Evolutionary conservation across 2,888 invertebrate genomes (phyloP), one percentile per base, ranked within the genome.

Genomic region (Macroteleia sp.): DNA sequence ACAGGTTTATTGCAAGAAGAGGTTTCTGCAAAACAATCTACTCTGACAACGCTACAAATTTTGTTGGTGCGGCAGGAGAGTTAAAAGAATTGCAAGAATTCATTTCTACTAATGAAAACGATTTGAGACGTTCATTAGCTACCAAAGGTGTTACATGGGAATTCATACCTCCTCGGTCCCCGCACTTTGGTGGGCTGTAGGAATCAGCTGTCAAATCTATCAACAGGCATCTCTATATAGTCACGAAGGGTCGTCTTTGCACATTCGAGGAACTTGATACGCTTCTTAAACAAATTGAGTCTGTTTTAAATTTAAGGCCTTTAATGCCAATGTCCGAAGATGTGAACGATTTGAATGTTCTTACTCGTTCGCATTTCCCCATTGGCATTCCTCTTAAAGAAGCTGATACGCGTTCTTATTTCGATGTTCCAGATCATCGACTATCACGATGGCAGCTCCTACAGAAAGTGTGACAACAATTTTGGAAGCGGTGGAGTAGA

Each of bases 351-450:
- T 30, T n/a, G 41, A 19, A 32, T 10, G 48, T 79, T 1, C 64
- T 87, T 1, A 84, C 85, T 0, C 87, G 87, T 17, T 83, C 82
- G 0, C 87, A 87, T 64, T 85, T 87, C 61, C 75, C 88, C 0
- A 36, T 69, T 22, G 32, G 50, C 1, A n/a, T 8, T 48, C 17
- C 41, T 1, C 5, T 67, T 9, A 8, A 4, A 8, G 30, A 30
- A 10, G 30, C 9, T 30, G 10, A 4, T 10, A 8, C 30, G 5
- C 5, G 10, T 10, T 30, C 8, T 30, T 30, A 8, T 30, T 2
- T 30, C 2, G 30, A 10, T 30, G 30, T 30, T 2, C 9, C 5
- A 10, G 30, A 30, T 10, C 5, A 30, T 30, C 4, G 9, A 34
- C 12, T 34, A 14, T 34, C 34, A n/a, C 34, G 34, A 3, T 17